Evolutionary conservation across 1,140 invertebrate genomes (phyloP), one percentile per base, ranked within the genome.

Genomic region (Drosophila serrata): DNA sequence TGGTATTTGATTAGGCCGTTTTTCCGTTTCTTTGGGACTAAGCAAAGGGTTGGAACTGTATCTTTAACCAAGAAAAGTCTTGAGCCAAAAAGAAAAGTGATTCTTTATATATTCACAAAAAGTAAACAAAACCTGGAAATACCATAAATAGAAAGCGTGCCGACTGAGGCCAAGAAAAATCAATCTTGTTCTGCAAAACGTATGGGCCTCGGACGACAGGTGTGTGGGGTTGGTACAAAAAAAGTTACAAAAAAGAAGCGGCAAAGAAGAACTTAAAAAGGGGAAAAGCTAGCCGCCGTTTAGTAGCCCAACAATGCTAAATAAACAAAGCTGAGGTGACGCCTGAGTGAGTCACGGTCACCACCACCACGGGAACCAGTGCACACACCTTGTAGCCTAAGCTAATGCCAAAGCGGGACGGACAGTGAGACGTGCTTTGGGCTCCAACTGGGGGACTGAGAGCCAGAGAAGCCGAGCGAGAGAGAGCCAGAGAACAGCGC

Each of bases 281-380:
- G 37, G 46, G 37, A 40, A 58, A 15, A 42, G 40, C 53, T 53
- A 53, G 39, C 62, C 31, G 39, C 31, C 35, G n/a, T 29, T 62
- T 59, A 75, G 33, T 40, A 35, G 43, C 39, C 43, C 61, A 73
- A 62, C 43, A 62, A 55, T 55, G 65, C 60, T 62, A 68, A 86
- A 75, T 77, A 86, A 82, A 87, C 79, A 77, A 77, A 76, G 46
- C 53, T 49, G 22, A 61, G 78, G 69, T 85, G 86, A 90, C 85
- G 85, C 81, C 85, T 90, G 78, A 90, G 81, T 90, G 85, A 90
- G 85, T 90, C 85, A 90, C 75, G 81, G 81, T 74, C 84, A 90
- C 62, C 53, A 62, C 67, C 57, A 77, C 48, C 51, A 53, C 22
- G 22, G 31, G 9, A 22, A 31, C 43, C 42, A 31, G 46, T 13